Evolutionary conservation across 1,140 invertebrate genomes (phyloP), one percentile per base, ranked within the genome.

Genomic region (Apolygus lucorum): DNA sequence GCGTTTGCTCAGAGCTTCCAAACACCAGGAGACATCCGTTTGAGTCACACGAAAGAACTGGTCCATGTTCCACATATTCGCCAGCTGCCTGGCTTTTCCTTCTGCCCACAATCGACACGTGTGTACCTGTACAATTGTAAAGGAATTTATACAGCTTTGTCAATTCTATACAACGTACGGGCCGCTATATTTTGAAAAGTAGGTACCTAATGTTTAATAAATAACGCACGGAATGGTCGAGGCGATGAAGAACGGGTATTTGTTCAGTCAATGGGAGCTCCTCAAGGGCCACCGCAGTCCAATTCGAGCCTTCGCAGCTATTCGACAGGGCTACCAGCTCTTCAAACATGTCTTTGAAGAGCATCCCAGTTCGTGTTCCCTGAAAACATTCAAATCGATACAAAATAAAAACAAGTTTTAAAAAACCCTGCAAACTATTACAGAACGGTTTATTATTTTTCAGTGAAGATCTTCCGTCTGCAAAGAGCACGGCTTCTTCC

Each of bases 261-360:
- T 91, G 89, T 75, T 91, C 90, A 0, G 89, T 87, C 2, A 91
- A 80, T 0, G 89, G 88, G 62, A 90, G 74, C 72, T 90, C 85
- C 70, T 88, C 86, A 14, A 75, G 64, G 65, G 72, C 72, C 24
- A 59, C 70, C 17, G 66, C 75, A 73, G 72, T 79, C 72, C 73
- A 74, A 70, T 83, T 84, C 0, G 86, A 85, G 0, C 84, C 82
- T 77, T 90, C 87, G 72, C 86, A 89, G 66, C 84, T 84, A 74
- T 89, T 89, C 71, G 82, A 86, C 2, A 88, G 76, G 0, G 76
- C 79, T 0, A 86, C 85, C n/a, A 89, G 75, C 69, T 86, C 80
- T 73, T 85, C 82, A 2, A 89, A 81, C 76, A 87, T 78, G 68
- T 87, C 79, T 13, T 81, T 79, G 74, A 88, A 88, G 69, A 85